phyloP scores from a whole-genome alignment of 2,888 invertebrate genomes.

The Philereme vetulata region DNA sequence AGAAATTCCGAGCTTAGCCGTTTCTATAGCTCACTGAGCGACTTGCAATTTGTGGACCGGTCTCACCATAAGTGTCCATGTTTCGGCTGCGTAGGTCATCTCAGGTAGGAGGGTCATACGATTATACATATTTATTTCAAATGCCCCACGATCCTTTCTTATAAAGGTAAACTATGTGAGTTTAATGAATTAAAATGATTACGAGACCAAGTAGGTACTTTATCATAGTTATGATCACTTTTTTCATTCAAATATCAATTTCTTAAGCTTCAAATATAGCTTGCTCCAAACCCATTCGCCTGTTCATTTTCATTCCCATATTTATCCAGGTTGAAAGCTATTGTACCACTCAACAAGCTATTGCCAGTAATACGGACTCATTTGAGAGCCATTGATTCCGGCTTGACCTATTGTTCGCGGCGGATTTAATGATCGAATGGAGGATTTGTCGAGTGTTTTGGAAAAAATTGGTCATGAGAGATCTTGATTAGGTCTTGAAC shows the following conservation, averaged over 20 bases:
- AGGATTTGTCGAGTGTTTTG: constrained; percentile 15
- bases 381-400: constrained; percentile 49
- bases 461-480: background rate
- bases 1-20: too few species aligned
- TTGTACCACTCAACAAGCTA: constrained; percentile 29
- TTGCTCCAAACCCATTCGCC: constrained; percentile 2
- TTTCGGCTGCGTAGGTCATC: too few species aligned
- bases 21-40: too few species aligned
- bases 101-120: too few species aligned
- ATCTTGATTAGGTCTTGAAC: background rate
- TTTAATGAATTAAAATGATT: too few species aligned
- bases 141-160: too few species aligned
- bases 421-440: constrained; percentile 31
- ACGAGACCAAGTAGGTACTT: too few species aligned
- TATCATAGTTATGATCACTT: too few species aligned
- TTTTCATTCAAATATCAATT: background rate
- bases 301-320: constrained; percentile 14
- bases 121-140: too few species aligned
- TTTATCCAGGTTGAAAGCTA: constrained; percentile 10
- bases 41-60: too few species aligned
- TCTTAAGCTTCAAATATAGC: background rate
- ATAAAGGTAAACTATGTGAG: too few species aligned
- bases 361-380: constrained; percentile 46
- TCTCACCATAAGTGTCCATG: too few species aligned
- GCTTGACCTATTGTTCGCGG: constrained; percentile 38